phyloP scores from a whole-genome alignment of 2,113 vertebrate genomes.

The Pseudopipra pipra region DNA sequence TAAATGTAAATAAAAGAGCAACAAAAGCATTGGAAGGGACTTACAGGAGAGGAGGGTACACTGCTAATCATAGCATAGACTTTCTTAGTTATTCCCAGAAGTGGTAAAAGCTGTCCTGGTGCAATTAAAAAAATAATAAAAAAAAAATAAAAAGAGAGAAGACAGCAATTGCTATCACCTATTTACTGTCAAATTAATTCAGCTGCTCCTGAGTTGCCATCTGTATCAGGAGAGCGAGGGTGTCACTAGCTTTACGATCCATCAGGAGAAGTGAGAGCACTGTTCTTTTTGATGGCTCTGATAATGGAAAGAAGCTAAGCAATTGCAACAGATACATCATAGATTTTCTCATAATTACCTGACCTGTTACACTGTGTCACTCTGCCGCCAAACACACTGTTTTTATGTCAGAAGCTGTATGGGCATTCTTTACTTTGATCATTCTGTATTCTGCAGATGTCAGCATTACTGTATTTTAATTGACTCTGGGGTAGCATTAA shows the following conservation, averaged over 20 bases:
- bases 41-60: constrained; percentile 29
- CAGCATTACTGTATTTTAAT: constrained; percentile 84
- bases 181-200: constrained; percentile 92
- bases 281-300: constrained; percentile 75
- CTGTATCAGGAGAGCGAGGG: constrained; percentile 66
- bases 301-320: constrained; percentile 76
- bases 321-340: constrained; percentile 79
- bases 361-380: constrained; percentile 82
- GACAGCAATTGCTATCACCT: constrained; percentile 78
- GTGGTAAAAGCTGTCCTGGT: constrained; percentile 77
- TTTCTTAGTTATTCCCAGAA: constrained; percentile 79
- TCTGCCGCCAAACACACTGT: constrained; percentile 74
- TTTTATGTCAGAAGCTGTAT: constrained; percentile 74
- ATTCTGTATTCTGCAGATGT: constrained; percentile 73
- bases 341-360: constrained; percentile 82
- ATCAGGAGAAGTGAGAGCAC: constrained; percentile 68
- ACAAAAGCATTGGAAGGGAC: constrained; percentile 57
- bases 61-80: constrained; percentile 76
- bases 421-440: constrained; percentile 80
- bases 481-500: constrained; percentile 79
- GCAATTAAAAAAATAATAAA: constrained; percentile 84
- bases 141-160: constrained; percentile 43
- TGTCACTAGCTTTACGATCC: constrained; percentile 74
- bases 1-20: constrained; percentile 83
- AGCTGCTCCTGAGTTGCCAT: constrained; percentile 71